Evolutionary conservation across 2,113 vertebrate genomes (phyloP).

Genomic region (Callaeas wilsoni): DNA sequence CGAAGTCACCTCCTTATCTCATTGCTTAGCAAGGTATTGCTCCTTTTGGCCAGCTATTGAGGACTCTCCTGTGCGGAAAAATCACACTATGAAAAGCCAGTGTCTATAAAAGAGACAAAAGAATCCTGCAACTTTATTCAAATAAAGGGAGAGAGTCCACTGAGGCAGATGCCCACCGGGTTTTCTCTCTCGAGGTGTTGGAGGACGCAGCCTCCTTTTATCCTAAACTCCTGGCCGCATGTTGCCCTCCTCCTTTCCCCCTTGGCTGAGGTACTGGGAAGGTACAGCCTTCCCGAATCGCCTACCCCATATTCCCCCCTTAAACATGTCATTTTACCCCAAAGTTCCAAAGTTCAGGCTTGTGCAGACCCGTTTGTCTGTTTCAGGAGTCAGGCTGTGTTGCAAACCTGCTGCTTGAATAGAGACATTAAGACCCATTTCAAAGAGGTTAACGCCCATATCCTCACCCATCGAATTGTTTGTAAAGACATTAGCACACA

Average conservation of each 20-base stretch:
- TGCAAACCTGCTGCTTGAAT: background rate
- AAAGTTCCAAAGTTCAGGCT: too few species aligned
- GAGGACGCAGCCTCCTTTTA: background rate
- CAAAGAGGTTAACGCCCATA: background rate
- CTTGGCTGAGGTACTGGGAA: background rate
- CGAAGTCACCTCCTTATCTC: too few species aligned
- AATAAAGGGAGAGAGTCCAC: background rate
- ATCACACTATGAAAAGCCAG: too few species aligned
- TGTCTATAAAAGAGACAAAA: background rate
- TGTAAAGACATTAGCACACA: background rate
- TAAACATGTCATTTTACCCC: background rate
- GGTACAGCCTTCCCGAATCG: background rate
- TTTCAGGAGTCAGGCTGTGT: background rate
- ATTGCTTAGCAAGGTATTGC: too few species aligned
- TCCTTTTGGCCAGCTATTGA: too few species aligned
- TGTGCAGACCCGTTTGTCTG: background rate
- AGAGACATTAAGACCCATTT: too few species aligned
- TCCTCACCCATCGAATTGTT: background rate
- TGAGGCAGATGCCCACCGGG: rapidly evolving
- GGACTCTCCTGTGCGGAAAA: too few species aligned
- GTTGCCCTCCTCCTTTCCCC: background rate
- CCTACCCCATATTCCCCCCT: too few species aligned
- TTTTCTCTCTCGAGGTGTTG: background rate
- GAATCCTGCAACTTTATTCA: background rate
- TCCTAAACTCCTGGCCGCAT: background rate